Evolutionary conservation across 2,113 vertebrate species (phyloP), one percentile per base, ranked within the genome.

Genomic region (Ammodytes marinus): DNA sequence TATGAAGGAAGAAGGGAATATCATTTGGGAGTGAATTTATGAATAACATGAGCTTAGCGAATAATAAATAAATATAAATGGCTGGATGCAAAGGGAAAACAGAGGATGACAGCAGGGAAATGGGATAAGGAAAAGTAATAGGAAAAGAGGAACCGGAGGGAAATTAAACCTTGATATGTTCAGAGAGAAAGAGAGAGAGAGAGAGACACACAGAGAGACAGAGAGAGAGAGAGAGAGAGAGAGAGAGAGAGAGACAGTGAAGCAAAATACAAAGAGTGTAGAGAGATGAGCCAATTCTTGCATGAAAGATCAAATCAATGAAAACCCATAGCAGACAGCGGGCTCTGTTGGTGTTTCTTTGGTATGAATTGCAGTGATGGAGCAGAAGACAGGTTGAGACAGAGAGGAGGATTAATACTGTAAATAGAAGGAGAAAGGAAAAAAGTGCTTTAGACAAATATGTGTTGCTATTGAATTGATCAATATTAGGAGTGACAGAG

Each of bases 101-200:
- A 4, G 58, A 54, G 42, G 46, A 60, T 54, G 71, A 58, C 37
- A 3, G 70, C 50, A 73, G 65, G 70, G 65, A 81, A 78, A 77
- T 39, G 40, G 55, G 35, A 69, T 69, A 42, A 66, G 69, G 77
- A 52, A 82, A 63, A 79, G 43, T 79, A 79, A 79, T 73, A 68
- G 67, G 77, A 14, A 35, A 59, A 43, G 72, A 43, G 49, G 43
- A 8, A 66, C 82, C 69, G 35, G 73, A 46, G 80, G 80, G 83
- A 90, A 86, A 81, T 86, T 81, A 88, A 79, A 73, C 46, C 37
- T 74, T 64, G 42, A 59, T 83, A 77, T 15, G 37, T 14, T 67
- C 5, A 35, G 54, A 54, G 55, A 46, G 60, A 3, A 10, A 77
- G 17, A 40, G 4, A 7, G 37, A 46, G 3, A 65, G 61, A 35